Base-by-base conservation (phyloP, 2,113 vertebrate genomes). In the Anthoscopus minutus region DNA sequence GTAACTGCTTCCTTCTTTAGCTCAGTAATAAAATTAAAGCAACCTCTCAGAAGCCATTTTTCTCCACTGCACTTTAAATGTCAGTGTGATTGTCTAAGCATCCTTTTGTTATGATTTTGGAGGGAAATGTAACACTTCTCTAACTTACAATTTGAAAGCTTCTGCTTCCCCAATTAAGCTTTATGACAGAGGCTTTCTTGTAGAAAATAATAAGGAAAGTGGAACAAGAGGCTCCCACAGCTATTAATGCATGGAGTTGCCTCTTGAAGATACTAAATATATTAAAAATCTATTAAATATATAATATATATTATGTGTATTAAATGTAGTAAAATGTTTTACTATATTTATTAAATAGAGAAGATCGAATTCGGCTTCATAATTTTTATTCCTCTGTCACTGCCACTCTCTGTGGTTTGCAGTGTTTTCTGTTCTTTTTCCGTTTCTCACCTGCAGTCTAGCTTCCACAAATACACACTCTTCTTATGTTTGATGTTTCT, bases 1-100 rank as follows among this genome's bases (percentile, higher is more conserved):
- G 20, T 69, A 77, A 74, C 53, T 72, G 21, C 37, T 72, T 76
- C 40, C n/a, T 92, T 80, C n/a, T 87, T 88, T 40, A 65, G 23
- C 12, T 81, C 42, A 85, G 38, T 67, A 56, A 76, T 31, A 56
- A 81, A 91, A 60, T 60, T 30, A 53, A 91, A 92, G 23, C 37
- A 58, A 50, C 21, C 15, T 81, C n/a, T 83, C 50, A 69, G 71
- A 88, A 95, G 35, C 10, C 13, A 5, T 67, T 92, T 91, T 88
- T 77, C 53, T 76, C 13, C n/a, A 44, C 12, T 69, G 53, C 14
- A 44, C 33, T 90, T 78, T 31, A 73, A 72, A 80, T 90, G 50
- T 83, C 37, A 64, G 10, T 71, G 19, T 74, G 9, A 4, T 73
- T 83, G 16, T 74, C 35, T 66, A 62, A 70, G 22, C 19, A 40